These are phyloP conservation scores for Hetaerina titia DNA, from an alignment of 2,888 invertebrate species.

Conservation along the genomic window DNA sequence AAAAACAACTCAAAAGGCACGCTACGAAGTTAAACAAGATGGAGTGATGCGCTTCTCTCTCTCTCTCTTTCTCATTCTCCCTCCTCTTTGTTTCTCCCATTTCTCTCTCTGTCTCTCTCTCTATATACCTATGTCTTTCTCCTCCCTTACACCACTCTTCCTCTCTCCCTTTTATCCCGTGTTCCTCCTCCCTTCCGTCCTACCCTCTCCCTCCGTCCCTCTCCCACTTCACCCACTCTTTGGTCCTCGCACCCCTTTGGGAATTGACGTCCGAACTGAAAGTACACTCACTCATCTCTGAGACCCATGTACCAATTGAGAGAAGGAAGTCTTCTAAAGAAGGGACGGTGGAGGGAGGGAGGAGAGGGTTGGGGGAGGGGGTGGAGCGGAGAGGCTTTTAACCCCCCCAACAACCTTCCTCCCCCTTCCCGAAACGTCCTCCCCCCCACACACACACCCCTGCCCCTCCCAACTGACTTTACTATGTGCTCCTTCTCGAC, in stretches of 20 bases:
- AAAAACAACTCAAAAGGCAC: conserved; percentile 2
- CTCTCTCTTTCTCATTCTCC: neutral
- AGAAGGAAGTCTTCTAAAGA: conserved; percentile 3
- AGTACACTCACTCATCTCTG: conserved; percentile 49
- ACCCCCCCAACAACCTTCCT: neutral
- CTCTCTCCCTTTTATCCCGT: neutral
- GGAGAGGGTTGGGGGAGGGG: neutral
- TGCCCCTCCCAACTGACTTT: neutral
- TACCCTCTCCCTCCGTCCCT: neutral
- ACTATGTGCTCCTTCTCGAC: neutral
- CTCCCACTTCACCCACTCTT: neutral
- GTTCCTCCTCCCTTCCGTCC: neutral
- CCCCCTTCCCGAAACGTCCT: neutral
- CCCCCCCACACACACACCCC: neutral
- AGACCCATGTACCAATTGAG: conserved; percentile 41
- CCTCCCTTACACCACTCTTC: neutral
- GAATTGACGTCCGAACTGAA: conserved; percentile 41
- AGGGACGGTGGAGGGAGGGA: neutral
- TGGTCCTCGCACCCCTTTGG: neutral
- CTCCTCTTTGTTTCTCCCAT: neutral
- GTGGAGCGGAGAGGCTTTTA: neutral
- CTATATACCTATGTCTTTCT: neutral
- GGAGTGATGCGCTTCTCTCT: neutral
- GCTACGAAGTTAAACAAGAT: conserved; percentile 39
- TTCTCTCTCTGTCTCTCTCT: too few relatives aligned